Percentiles rank a stretch among this genome's conserved stretches.
These are phyloP conservation scores for Chiroxiphia lanceolata DNA, from an alignment of 2,797 vertebrate species.

Conservation along the genomic window DNA sequence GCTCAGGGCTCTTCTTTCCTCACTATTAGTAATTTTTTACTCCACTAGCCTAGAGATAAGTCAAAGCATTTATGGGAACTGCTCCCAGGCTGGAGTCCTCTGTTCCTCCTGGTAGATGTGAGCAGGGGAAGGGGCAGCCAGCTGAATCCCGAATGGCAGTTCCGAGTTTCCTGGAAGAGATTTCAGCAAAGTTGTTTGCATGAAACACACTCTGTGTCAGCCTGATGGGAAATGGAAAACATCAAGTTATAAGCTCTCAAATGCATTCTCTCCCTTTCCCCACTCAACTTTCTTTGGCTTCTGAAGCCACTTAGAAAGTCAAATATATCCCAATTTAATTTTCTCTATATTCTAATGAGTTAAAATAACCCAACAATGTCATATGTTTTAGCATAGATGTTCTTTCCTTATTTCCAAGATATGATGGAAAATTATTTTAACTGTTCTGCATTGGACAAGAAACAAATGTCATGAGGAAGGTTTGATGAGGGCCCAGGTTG, in stretches of 20 bases:
- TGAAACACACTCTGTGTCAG: background rate
- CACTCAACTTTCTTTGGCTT: background rate
- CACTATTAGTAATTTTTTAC: background rate
- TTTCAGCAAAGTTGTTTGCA: background rate
- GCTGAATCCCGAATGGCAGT: background rate
- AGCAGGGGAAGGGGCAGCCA: background rate
- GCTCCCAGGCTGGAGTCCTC: background rate
- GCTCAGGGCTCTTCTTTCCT: background rate
- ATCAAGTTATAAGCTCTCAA: background rate
- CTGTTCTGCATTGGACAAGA: background rate
- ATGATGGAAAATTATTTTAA: background rate
- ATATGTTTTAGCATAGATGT: background rate
- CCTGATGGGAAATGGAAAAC: conserved; percentile 48
- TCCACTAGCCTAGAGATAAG: background rate
- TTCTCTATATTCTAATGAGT: background rate
- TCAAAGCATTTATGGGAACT: accelerated
- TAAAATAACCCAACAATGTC: background rate
- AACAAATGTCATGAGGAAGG: background rate
- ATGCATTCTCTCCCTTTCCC: background rate
- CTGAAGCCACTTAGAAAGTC: background rate
- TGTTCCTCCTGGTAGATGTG: background rate
- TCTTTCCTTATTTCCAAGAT: background rate
- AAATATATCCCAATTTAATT: background rate
- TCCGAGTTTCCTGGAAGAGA: conserved; percentile 33
- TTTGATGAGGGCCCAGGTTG: background rate